These are phyloP conservation scores for Vulpes vulpes DNA, from an alignment of 2,113 vertebrate genomes.

Conservation along the genomic window DNA sequence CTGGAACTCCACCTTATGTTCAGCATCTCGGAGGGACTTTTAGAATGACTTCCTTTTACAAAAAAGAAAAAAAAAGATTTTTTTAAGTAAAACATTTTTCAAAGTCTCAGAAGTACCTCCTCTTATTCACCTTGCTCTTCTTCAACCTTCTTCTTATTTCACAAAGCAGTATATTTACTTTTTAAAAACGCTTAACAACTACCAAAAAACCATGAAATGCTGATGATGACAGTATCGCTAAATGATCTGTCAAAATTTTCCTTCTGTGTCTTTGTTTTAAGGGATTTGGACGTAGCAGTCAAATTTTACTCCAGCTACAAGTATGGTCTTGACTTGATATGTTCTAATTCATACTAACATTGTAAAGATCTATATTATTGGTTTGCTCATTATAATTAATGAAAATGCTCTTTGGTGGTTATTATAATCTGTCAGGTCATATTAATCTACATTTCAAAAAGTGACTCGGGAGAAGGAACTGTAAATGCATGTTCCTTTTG, in stretches of 20 bases:
- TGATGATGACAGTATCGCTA: background rate
- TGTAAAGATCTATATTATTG: background rate
- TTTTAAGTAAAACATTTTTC: background rate
- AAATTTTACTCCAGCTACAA: conserved; percentile 29
- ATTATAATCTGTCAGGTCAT: conserved; percentile 23
- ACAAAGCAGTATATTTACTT: background rate
- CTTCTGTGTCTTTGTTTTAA: conserved; percentile 25
- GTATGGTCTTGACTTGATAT: background rate
- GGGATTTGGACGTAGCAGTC: background rate
- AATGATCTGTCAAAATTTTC: background rate
- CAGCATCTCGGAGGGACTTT: background rate
- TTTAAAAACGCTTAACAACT: background rate
- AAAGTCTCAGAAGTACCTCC: conserved; percentile 29
- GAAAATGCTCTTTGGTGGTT: conserved; percentile 41
- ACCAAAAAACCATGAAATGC: background rate
- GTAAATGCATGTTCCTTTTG: conserved; percentile 34
- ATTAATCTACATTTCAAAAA: conserved; percentile 62
- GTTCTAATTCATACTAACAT: conserved; percentile 25
- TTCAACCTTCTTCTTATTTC: background rate
- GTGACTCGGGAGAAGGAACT: conserved; percentile 22
- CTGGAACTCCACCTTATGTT: background rate
- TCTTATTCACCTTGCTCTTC: background rate
- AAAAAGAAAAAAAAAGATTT: background rate
- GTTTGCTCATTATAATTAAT: conserved; percentile 48
- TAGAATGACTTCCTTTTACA: background rate